Conservation (phyloP, 2,113 vertebrate genomes). For the Ascaphus truei region DNA sequence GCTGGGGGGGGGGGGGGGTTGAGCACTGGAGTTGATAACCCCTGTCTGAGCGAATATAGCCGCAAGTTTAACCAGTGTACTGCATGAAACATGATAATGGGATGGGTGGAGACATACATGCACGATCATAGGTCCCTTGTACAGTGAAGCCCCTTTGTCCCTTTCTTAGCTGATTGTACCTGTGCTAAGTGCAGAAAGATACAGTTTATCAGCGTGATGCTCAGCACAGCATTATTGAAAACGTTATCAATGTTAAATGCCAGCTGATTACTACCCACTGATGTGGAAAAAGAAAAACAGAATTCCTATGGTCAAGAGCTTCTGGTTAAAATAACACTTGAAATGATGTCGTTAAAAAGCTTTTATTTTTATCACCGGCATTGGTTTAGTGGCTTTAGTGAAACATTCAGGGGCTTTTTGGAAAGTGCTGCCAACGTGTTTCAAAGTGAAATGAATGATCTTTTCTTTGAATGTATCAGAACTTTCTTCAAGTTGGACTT, state of each 20-base stretch:
- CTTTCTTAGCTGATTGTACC: no score
- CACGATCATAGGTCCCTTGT: no score
- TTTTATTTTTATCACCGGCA: neutral
- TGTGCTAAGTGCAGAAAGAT: neutral
- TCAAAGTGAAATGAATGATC: neutral
- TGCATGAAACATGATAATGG: no score
- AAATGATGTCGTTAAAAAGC: neutral
- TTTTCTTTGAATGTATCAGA: no score
- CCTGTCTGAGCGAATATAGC: no score
- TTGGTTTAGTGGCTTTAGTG: neutral
- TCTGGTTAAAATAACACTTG: neutral
- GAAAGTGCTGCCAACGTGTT: neutral
- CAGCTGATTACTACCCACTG: neutral
- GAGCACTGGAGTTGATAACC: no score
- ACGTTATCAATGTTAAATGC: neutral
- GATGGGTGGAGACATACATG: no score
- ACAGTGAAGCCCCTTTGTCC: no score
- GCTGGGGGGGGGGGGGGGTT: no score
- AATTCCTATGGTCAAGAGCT: neutral
- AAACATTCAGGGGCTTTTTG: neutral
- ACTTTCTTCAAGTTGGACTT: no score
- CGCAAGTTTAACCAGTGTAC: no score
- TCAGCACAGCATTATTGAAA: neutral
- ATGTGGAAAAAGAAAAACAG: neutral
- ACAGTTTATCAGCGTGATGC: neutral